Percentiles rank a stretch among this genome's conserved stretches.
Conservation (phyloP, 2,888 invertebrate species). For the Portevinia maculata region DNA sequence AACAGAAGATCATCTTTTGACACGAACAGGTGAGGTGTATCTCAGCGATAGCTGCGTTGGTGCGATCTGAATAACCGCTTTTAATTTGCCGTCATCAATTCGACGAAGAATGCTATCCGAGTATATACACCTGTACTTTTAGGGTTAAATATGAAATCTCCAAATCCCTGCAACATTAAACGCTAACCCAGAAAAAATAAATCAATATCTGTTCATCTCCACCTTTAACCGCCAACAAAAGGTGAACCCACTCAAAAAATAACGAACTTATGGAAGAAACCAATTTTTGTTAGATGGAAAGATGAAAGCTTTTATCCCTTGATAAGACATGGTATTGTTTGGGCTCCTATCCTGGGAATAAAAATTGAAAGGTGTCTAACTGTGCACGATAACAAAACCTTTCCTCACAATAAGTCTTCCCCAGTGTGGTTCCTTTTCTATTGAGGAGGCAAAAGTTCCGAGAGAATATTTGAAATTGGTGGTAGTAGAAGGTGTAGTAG, state of each 20-base stretch:
- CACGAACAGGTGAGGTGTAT: no score
- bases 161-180: not conserved
- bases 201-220: not conserved
- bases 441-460: conserved; percentile 16
- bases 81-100: no score
- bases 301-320: conserved; percentile 33
- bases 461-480: not conserved
- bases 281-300: conserved; percentile 50
- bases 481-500: not conserved
- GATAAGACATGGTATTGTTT: conserved; percentile 1
- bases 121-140: no score
- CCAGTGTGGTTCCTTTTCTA: conserved; percentile 7
- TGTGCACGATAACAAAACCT: conserved; percentile 2
- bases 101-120: no score
- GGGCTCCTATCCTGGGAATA: conserved; percentile 9
- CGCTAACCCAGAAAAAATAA: not conserved
- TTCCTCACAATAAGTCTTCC: conserved; percentile 1
- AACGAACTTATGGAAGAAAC: conserved; percentile 45
- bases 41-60: no score
- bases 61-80: no score
- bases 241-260: conserved; percentile 28
- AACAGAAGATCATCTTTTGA: no score
- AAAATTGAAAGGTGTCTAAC: not conserved
- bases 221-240: conserved; percentile 20
- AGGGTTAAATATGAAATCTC: not conserved